These are phyloP conservation scores for Apolygus lucorum DNA, from an alignment of 1,140 invertebrate species.

Conservation along the genomic window DNA sequence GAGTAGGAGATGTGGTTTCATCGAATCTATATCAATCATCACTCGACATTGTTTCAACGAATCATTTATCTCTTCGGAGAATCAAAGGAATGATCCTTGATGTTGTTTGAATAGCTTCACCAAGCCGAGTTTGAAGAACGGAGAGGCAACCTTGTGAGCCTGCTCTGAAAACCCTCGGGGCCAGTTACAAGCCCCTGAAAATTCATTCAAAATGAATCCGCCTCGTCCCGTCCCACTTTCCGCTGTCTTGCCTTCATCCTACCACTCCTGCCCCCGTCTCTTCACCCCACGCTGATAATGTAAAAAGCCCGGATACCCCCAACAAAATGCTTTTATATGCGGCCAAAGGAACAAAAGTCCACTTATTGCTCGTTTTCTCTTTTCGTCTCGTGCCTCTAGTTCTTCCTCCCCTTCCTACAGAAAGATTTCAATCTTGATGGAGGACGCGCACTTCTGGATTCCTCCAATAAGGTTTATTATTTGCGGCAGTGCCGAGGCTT, in stretches of 20 bases:
- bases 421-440: background rate
- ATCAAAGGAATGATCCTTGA: no score
- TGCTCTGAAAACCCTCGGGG: no score
- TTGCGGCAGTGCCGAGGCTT: background rate
- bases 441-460: background rate
- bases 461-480: background rate
- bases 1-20: no score
- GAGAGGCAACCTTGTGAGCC: no score
- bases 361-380: background rate
- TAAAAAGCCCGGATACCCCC: background rate
- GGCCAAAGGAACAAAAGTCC: background rate
- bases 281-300: background rate
- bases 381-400: background rate
- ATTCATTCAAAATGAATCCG: background rate
- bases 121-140: no score
- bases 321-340: background rate
- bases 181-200: background rate
- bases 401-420: background rate
- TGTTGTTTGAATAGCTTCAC: no score
- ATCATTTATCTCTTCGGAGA: no score
- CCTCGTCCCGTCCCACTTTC: background rate
- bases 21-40: no score
- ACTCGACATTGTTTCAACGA: no score
- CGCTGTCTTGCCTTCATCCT: background rate
- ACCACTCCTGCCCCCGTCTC: background rate